Evolutionary conservation across 1,140 invertebrate species (phyloP), one percentile per base, ranked within the genome.

Genomic region (Pteromalus puparum): DNA sequence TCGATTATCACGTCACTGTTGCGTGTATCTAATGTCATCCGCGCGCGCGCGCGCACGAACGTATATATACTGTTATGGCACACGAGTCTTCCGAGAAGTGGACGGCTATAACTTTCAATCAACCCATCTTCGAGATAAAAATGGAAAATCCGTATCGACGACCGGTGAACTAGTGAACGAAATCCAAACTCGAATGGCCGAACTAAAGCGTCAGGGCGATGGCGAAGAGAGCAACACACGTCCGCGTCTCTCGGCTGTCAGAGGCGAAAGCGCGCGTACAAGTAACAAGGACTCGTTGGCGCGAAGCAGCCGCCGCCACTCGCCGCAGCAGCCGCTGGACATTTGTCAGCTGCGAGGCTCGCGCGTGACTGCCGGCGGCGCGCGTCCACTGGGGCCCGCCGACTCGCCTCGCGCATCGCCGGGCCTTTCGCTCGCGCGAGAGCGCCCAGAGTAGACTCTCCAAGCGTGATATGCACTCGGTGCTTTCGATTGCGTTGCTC

Each of bases 311-410:
- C 72, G 72, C 28, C 53, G 72, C 72, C 72, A 38, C 34, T 61
- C 13, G 75, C 75, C 38, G 34, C 30, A 30, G 26, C n/a, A 21
- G 9, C 48, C 15, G 30, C 61, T 68, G 77, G 77, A 42, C 65
- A 67, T 61, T 61, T 26, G 34, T 83, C 70, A 74, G 70, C 72
- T 61, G 46, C 48, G 70, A 61, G 65, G 82, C 48, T 68, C 75
- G 73, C 73, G n/a, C 65, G 46, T 78, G 28, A 83, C 74, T 75
- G 74, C 30, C 72, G 46, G 42, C 67, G 67, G 24, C 67, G 67
- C 9, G 24, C n/a, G 42, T 28, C 30, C n/a, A 42, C 74, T n/a
- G 74, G 10, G 26, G 42, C 74, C 67, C 21, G 38, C 74, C 6
- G 74, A 61, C 15, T 61, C 18, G 53, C 53, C 21, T 61, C 53